These are phyloP conservation scores for Hydrotaea cyrtoneurina DNA, from an alignment of 2,888 invertebrate species.

Conservation along the genomic window DNA sequence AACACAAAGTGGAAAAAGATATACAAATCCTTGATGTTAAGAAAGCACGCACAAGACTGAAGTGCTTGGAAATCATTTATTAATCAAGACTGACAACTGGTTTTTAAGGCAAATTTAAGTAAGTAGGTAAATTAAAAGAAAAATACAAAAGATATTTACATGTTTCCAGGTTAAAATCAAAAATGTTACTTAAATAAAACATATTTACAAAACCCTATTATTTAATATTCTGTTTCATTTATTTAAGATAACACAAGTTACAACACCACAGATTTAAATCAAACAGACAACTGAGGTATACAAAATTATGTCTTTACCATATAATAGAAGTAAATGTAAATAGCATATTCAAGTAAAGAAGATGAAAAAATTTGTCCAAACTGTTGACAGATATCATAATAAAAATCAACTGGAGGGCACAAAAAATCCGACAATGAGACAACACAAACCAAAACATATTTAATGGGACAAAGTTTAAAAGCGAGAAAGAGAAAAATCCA, in stretches of 20 bases:
- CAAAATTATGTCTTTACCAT: no score
- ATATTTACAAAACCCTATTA: not conserved
- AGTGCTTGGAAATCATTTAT: no score
- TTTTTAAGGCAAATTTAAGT: no score
- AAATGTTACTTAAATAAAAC: constrained; percentile 28
- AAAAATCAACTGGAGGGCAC: not conserved
- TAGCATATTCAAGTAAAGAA: not conserved
- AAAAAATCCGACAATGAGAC: not conserved
- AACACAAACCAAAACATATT: not conserved
- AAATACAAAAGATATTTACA: constrained; percentile 21
- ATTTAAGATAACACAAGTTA: no score
- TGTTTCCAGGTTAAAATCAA: constrained; percentile 3
- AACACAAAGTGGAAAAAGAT: no score
- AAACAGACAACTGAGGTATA: no score
- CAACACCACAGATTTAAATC: no score
- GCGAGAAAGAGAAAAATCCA: not conserved
- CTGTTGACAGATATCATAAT: not conserved
- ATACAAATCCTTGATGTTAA: no score
- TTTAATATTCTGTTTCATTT: no score
- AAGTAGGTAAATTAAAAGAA: no score
- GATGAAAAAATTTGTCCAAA: not conserved
- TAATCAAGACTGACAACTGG: no score
- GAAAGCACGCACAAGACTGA: no score
- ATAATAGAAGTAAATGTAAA: not conserved
- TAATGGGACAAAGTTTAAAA: not conserved